Evolutionary conservation across 2,113 vertebrate species (phyloP), one percentile per base, ranked within the genome.

Genomic region (Saguinus midas): DNA sequence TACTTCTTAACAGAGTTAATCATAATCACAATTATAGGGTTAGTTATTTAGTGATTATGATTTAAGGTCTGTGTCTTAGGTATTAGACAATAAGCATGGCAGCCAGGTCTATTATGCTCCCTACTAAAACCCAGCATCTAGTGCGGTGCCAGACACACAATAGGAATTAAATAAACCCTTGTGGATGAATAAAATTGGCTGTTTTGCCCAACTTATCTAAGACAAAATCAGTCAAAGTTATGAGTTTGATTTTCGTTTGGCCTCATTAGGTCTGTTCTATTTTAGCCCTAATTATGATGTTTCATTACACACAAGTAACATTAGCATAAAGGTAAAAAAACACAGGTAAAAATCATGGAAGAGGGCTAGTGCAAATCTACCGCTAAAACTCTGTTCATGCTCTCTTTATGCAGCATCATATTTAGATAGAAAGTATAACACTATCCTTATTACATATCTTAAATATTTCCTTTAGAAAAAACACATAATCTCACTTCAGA

Each of bases 401-500:
- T 43, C 61, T 68, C 40, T n/a, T 79, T 52, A 43, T 3, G 23
- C 5, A 92, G 8, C 55, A 70, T 3, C 32, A 37, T 8, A 75
- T 64, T 68, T 57, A 91, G 48, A 84, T 11, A 64, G 5, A n/a
- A 95, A 86, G 64, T 29, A 1, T 32, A 89, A 64, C 27, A 76
- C 32, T 80, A 57, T 57, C 61, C 70, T 96, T 45, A 58, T 1
- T 50, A 25, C 7, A 2, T 23, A 52, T 61, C 78, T 86, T 58
- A 82, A 94, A 37, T 12, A 57, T 50, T 79, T 82, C 40, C 68
- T 45, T 58, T 84, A 89, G 79, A 82, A 93, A 94, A 95, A 73
- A 43, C 17, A 25, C 8, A 55, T 14, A 58, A 43, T 35, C 70
- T 68, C 50, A 68, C 45, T 75, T 73, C 52, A 83, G 91, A 20